A percentile compares a stretch with the other conserved stretches of the same genome.
Evolutionary conservation across 2,888 invertebrate species (phyloP).

Genomic region (Trileptium ribeirensis): DNA sequence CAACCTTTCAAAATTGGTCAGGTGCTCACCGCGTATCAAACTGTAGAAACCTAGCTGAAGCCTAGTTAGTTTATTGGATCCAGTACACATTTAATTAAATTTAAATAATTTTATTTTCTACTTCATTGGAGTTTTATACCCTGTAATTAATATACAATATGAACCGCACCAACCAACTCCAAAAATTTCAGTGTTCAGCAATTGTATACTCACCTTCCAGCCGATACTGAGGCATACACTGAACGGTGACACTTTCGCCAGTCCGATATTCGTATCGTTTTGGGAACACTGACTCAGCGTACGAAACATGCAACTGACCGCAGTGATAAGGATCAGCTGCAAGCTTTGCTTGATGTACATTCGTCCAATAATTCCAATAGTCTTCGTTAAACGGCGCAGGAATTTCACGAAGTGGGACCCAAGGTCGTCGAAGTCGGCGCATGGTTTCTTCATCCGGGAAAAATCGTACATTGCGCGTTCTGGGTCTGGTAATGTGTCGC

Average conservation of each 20-base stretch:
- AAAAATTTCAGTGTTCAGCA: too few species aligned
- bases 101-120: too few species aligned
- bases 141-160: too few species aligned
- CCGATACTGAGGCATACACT: background rate
- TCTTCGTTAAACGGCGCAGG: background rate
- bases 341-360: background rate
- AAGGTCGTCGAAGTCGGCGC: background rate
- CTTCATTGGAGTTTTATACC: too few species aligned
- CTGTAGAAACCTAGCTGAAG: too few species aligned
- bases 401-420: background rate
- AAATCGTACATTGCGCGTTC: background rate
- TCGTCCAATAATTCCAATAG: background rate
- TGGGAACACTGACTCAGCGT: background rate
- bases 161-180: too few species aligned
- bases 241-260: background rate
- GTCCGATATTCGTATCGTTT: background rate
- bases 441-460: background rate
- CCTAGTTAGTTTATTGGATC: too few species aligned
- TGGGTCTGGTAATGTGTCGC: too few species aligned
- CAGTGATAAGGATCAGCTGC: background rate
- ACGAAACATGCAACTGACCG: background rate
- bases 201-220: background rate
- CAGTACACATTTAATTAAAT: too few species aligned
- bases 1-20: too few species aligned
- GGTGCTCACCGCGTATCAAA: too few species aligned